Evolutionary conservation across 1,140 invertebrate genomes (phyloP).

Genomic region (Leptopilina boulardi): DNA sequence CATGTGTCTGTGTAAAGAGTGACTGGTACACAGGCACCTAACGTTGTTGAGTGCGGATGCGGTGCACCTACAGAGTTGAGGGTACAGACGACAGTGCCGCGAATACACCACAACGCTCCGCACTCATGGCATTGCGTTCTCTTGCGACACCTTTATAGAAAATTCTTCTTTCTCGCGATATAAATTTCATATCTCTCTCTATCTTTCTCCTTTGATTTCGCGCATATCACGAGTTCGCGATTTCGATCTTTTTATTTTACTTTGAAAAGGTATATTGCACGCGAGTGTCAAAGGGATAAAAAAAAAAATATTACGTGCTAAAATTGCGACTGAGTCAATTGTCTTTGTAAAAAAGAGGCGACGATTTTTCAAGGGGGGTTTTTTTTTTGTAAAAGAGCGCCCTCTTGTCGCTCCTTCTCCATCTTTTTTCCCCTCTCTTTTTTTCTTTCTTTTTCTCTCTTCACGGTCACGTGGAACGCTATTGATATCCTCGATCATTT

Average conservation of each 20-base stretch:
- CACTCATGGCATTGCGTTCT: slow-evolving; percentile 50
- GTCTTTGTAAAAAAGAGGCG: background rate
- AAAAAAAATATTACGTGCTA: background rate
- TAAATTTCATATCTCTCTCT: background rate
- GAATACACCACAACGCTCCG: slow-evolving; percentile 65
- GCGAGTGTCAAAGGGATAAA: background rate
- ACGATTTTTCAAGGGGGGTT: background rate
- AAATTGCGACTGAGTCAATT: background rate
- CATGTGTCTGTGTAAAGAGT: slow-evolving; percentile 34
- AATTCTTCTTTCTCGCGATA: too few relatives aligned
- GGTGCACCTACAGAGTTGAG: slow-evolving; percentile 57
- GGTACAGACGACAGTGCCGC: slow-evolving; percentile 65
- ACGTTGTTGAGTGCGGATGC: slow-evolving; percentile 57
- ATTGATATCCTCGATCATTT: slow-evolving; percentile 20
- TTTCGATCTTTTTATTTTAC: too few relatives aligned
- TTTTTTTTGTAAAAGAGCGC: background rate
- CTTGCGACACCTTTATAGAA: background rate
- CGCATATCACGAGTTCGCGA: background rate
- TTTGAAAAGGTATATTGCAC: background rate
- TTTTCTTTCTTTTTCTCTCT: too few relatives aligned
- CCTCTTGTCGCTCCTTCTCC: background rate
- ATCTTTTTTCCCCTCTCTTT: too few relatives aligned
- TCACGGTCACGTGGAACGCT: background rate
- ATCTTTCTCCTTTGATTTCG: background rate
- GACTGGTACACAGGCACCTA: slow-evolving; percentile 21